Evolutionary conservation across 2,797 vertebrate genomes (phyloP).

Genomic region (Mus spretus): DNA sequence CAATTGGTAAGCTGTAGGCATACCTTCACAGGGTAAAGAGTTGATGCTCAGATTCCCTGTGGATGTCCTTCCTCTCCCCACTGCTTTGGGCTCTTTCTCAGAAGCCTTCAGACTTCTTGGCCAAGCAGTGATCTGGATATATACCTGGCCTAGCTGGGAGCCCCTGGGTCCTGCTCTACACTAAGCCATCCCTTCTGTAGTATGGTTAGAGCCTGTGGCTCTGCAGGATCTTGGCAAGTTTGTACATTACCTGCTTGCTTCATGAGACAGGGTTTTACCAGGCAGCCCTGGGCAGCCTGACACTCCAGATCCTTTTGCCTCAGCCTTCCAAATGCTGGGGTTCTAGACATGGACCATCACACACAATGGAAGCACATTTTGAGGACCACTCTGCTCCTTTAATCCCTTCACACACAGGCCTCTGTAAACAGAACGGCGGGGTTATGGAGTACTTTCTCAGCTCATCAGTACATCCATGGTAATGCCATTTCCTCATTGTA

Average conservation of each 20-base stretch:
- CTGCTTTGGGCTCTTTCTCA: not conserved
- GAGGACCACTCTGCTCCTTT: not conserved
- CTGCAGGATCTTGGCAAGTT: not conserved
- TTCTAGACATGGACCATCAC: not conserved
- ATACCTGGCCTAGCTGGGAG: not conserved
- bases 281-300: not conserved
- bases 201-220: not conserved
- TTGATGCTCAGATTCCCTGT: not conserved
- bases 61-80: not conserved
- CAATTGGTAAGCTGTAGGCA: not conserved
- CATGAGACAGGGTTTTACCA: not conserved
- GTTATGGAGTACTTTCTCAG: not conserved
- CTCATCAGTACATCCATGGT: slow-evolving; percentile 15
- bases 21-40: not conserved
- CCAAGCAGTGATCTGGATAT: not conserved
- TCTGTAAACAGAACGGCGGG: not conserved
- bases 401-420: not conserved
- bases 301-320: not conserved
- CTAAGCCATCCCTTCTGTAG: not conserved
- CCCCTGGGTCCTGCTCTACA: not conserved
- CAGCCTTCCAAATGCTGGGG: not conserved
- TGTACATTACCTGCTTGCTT: not conserved
- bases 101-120: not conserved
- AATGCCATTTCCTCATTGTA: slow-evolving; percentile 29
- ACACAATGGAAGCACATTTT: not conserved